These are phyloP conservation scores for Etheostoma perlongum DNA, from an alignment of 2,797 vertebrate genomes.

Conservation along the genomic window DNA sequence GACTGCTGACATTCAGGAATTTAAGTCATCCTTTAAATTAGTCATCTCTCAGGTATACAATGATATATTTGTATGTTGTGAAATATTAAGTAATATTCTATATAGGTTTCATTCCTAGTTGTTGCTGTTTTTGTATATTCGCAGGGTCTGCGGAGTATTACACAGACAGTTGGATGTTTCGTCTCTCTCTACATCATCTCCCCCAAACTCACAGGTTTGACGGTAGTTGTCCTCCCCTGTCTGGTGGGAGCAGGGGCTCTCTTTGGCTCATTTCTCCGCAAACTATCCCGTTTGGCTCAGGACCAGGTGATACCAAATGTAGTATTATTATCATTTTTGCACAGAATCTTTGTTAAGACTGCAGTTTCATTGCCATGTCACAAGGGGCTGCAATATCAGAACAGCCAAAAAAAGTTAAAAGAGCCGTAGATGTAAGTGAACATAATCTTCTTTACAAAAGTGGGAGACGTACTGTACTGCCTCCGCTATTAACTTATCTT, in stretches of 20 bases:
- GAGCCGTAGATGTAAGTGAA: not conserved
- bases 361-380: not conserved
- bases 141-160: constrained; percentile 94
- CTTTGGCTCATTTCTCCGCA: constrained; percentile 91
- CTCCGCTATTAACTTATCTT: not conserved
- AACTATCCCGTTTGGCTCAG: constrained; percentile 91
- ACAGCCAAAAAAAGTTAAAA: not conserved
- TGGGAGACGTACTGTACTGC: not conserved
- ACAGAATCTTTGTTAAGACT: not conserved
- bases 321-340: not conserved
- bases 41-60: constrained; percentile 92
- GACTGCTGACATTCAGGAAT: constrained; percentile 96
- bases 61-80: not conserved
- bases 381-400: not conserved
- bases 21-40: constrained; percentile 97
- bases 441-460: not conserved
- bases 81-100: not conserved
- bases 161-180: constrained; percentile 93
- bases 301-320: constrained; percentile 88
- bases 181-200: constrained; percentile 94
- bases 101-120: not conserved
- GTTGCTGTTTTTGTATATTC: constrained; percentile 18
- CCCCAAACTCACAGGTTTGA: constrained; percentile 91
- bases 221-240: constrained; percentile 88
- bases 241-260: constrained; percentile 90